A percentile compares a stretch with the other conserved stretches of the same genome.
phyloP scores from a whole-genome alignment of 2,888 invertebrate genomes.

The Hoplodrina blanda region DNA sequence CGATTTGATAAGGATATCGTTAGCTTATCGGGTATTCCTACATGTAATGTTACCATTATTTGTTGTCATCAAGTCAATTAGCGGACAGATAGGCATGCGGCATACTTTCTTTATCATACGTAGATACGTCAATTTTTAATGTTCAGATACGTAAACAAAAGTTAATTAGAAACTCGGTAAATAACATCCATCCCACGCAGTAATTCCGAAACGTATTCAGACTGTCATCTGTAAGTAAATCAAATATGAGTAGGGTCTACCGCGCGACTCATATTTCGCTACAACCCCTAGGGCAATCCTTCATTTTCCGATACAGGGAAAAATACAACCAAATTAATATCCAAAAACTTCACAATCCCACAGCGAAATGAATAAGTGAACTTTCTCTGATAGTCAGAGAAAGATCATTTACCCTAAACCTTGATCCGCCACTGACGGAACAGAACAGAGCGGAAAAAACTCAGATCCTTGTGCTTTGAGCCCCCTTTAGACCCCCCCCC shows the following conservation, averaged over 20 bases:
- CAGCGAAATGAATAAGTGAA: too few relatives aligned
- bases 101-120: neutral
- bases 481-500: too few relatives aligned
- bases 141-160: neutral
- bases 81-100: slow-evolving; percentile 1
- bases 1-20: slow-evolving; percentile 34
- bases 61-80: slow-evolving; percentile 4
- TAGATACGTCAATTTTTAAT: neutral
- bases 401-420: too few relatives aligned
- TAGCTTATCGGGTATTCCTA: slow-evolving; percentile 24
- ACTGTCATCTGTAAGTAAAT: slow-evolving; percentile 24
- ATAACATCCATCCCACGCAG: neutral
- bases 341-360: too few relatives aligned
- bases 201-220: slow-evolving; percentile 2
- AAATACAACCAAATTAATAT: slow-evolving; percentile 10
- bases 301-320: slow-evolving; percentile 7
- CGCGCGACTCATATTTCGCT: slow-evolving; percentile 19
- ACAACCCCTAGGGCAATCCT: neutral
- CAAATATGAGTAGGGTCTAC: slow-evolving; percentile 9
- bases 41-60: slow-evolving; percentile 9
- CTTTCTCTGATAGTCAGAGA: too few relatives aligned
- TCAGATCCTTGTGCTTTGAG: too few relatives aligned
- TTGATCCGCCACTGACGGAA: too few relatives aligned
- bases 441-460: too few relatives aligned
- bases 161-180: neutral